phyloP scores from a whole-genome alignment of 2,797 vertebrate genomes.

The Crenichthys baileyi region DNA sequence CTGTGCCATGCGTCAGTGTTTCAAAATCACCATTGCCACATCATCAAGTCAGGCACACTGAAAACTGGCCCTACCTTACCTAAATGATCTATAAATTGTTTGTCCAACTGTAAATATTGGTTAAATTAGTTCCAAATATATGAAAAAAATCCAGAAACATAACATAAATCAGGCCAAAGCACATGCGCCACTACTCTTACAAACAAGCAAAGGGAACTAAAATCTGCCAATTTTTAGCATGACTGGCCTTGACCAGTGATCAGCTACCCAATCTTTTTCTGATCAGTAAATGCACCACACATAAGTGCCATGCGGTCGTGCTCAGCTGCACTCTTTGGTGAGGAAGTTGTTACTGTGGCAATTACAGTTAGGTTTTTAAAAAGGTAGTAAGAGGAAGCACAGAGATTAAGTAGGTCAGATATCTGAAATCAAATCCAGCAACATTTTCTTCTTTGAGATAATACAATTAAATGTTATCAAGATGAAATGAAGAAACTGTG shows the following conservation, averaged over 20 bases:
- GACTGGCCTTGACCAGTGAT: no score
- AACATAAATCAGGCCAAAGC: not conserved
- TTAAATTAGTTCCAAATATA: not conserved
- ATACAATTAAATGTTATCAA: no score
- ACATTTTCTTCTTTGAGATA: no score
- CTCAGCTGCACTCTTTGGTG: not conserved
- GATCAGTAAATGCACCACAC: not conserved
- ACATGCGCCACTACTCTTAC: not conserved
- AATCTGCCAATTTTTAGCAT: not conserved
- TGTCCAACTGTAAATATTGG: not conserved
- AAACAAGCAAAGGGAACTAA: not conserved
- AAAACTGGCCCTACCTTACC: slow-evolving; percentile 25
- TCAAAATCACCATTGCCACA: slow-evolving; percentile 73
- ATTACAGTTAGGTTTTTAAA: not conserved
- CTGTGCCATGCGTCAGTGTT: slow-evolving; percentile 67
- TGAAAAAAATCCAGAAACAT: not conserved
- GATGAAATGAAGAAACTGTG: no score
- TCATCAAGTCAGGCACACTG: slow-evolving; percentile 44
- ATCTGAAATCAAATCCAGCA: no score
- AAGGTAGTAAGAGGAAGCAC: not conserved
- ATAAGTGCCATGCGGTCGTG: not conserved
- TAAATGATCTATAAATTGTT: slow-evolving; percentile 18
- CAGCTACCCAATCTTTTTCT: not conserved
- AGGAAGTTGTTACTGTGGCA: not conserved
- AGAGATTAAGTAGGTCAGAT: not conserved